phyloP scores from a whole-genome alignment of 92 coral and sea anemone genomes.

The Porites rus region DNA sequence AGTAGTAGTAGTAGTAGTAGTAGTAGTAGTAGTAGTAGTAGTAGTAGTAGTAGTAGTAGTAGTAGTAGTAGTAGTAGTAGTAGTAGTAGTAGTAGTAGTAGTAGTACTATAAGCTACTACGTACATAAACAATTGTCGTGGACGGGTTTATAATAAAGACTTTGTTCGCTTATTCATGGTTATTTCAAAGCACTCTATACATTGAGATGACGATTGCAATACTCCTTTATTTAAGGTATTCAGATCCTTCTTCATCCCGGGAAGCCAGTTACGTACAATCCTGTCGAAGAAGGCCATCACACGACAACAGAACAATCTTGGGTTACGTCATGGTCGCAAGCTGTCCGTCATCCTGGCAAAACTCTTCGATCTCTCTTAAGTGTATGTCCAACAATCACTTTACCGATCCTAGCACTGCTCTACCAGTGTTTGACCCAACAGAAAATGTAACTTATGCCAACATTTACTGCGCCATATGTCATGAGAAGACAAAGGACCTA shows the following conservation, averaged over 20 bases:
- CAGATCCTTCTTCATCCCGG: neutral
- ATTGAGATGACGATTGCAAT: too few relatives aligned
- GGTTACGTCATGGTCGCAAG: slow-evolving; percentile 33
- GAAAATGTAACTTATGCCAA: slow-evolving; percentile 33
- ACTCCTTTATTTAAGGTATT: too few relatives aligned
- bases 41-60: too few relatives aligned
- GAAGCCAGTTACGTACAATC: neutral
- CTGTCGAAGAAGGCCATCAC: neutral
- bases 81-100: too few relatives aligned
- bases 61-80: too few relatives aligned
- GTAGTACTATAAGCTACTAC: too few relatives aligned
- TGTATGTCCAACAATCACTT: neutral
- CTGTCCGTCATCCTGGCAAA: slow-evolving; percentile 33
- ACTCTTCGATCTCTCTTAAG: neutral
- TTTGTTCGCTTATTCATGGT: too few relatives aligned
- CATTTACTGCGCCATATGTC: slow-evolving; percentile 43
- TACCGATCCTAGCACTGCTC: neutral
- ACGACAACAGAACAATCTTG: neutral
- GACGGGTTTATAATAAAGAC: too few relatives aligned
- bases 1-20: too few relatives aligned
- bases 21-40: too few relatives aligned
- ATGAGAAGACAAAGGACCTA: neutral
- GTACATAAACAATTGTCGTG: too few relatives aligned
- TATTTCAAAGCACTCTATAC: too few relatives aligned
- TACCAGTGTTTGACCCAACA: slow-evolving; percentile 4